phyloP scores from a whole-genome alignment of 2,797 vertebrate species.

The Chromobotia macracanthus region DNA sequence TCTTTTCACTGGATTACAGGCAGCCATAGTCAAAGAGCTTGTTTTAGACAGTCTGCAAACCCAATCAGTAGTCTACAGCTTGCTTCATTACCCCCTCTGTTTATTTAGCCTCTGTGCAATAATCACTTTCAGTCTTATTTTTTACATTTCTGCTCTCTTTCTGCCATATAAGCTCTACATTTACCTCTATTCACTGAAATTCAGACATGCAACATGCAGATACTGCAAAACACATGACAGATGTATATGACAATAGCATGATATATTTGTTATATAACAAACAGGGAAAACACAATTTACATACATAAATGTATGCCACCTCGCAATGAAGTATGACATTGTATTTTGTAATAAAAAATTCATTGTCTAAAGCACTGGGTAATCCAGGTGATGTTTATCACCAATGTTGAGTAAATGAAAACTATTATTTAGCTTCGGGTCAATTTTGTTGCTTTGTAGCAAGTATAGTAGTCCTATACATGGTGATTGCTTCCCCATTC shows the following conservation, averaged over 20 bases:
- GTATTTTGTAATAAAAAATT: background rate
- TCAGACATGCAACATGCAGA: conserved; percentile 6
- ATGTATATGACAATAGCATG: background rate
- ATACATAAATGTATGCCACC: too few species aligned
- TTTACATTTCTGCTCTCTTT: too few species aligned
- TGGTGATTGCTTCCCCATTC: conserved; percentile 46
- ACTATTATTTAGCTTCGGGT: conserved; percentile 6
- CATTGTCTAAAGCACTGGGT: background rate
- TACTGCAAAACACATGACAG: conserved; percentile 17
- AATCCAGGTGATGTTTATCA: background rate
- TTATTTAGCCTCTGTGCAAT: background rate
- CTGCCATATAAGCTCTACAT: background rate
- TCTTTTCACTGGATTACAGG: conserved; percentile 46
- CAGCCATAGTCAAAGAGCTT: conserved; percentile 15
- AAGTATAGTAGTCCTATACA: conserved; percentile 68
- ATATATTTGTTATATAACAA: background rate
- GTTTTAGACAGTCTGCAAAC: conserved; percentile 21
- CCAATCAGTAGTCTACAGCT: background rate
- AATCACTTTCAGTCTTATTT: conserved; percentile 3
- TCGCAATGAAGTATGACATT: background rate
- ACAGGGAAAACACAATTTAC: background rate
- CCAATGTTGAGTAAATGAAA: background rate
- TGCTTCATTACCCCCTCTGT: background rate
- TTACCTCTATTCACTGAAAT: background rate
- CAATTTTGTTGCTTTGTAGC: conserved; percentile 59